phyloP scores from a whole-genome alignment of 2,797 vertebrate genomes.

The Presbytis comata region DNA sequence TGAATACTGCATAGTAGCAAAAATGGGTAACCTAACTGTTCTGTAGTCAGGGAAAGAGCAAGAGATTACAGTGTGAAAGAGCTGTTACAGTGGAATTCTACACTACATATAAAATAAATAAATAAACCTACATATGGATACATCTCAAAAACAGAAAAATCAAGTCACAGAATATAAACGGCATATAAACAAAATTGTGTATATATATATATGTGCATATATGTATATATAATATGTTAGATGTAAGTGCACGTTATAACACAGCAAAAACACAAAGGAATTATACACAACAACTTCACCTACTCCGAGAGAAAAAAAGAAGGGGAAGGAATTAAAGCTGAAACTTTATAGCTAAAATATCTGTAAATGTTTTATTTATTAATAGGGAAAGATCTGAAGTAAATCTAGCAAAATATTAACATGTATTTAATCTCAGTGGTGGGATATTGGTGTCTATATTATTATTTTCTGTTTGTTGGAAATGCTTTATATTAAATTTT shows the following conservation, averaged over 20 bases:
- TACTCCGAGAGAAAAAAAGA: not conserved
- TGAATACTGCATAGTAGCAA: not conserved
- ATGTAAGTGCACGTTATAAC: not conserved
- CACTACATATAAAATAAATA: not conserved
- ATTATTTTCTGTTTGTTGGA: not conserved
- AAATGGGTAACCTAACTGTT: not conserved
- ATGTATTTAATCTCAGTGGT: not conserved
- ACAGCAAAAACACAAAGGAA: not conserved
- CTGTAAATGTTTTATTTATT: conserved; percentile 24
- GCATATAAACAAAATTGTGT: not conserved
- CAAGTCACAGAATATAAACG: not conserved
- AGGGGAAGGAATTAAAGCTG: not conserved
- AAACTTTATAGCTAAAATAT: not conserved
- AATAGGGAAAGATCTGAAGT: not conserved
- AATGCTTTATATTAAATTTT: not conserved
- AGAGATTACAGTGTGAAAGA: too few relatives aligned
- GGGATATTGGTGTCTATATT: not conserved
- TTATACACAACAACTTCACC: not conserved
- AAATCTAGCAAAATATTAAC: not conserved
- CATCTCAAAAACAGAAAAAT: conserved; percentile 12
- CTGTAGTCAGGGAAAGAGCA: not conserved
- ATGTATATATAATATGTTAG: not conserved
- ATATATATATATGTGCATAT: not conserved
- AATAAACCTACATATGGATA: not conserved
- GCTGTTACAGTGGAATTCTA: not conserved